phyloP scores from a whole-genome alignment of 2,888 invertebrate species.

The Ptycholaimellus sp. region DNA sequence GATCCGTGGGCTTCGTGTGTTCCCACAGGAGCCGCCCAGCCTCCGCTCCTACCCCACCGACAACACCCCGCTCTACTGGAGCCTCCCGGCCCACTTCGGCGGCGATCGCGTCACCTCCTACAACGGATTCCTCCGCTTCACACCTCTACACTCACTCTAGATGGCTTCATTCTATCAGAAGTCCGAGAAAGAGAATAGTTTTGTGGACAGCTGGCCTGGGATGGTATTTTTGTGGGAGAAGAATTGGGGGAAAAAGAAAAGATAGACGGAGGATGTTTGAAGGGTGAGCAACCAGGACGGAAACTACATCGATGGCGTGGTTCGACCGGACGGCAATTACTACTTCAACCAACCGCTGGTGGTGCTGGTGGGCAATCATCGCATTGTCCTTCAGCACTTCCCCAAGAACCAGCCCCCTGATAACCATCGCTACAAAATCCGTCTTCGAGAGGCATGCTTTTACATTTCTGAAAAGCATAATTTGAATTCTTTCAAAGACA shows the following conservation, averaged over 20 bases:
- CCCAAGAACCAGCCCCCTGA: conserved; percentile 29
- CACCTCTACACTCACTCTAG: too few relatives aligned
- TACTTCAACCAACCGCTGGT: conserved; percentile 49
- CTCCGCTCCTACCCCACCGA: conserved; percentile 22
- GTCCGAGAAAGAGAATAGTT: too few relatives aligned
- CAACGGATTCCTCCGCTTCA: conserved; percentile 60
- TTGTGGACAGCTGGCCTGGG: too few relatives aligned
- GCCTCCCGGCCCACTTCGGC: conserved; percentile 50
- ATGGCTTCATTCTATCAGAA: too few relatives aligned
- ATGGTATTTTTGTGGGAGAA: too few relatives aligned
- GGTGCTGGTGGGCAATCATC: conserved; percentile 49
- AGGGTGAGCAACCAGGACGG: too few relatives aligned
- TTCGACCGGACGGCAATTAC: conserved; percentile 23
- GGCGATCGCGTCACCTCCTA: conserved; percentile 53
- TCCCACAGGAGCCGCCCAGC: conserved; percentile 13
- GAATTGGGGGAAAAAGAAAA: too few relatives aligned
- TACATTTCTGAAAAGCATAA: too few relatives aligned
- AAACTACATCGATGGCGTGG: not conserved
- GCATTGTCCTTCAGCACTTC: conserved; percentile 50
- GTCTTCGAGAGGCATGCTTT: too few relatives aligned
- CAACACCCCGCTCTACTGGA: conserved; percentile 52
- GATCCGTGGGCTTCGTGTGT: conserved; percentile 15
- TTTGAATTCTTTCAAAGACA: too few relatives aligned
- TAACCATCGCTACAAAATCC: too few relatives aligned
- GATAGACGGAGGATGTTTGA: too few relatives aligned